Percentiles rank a stretch among this genome's conserved stretches.
These are phyloP conservation scores for Xerus inauris DNA, from an alignment of 2,113 vertebrate genomes.

Conservation along the genomic window DNA sequence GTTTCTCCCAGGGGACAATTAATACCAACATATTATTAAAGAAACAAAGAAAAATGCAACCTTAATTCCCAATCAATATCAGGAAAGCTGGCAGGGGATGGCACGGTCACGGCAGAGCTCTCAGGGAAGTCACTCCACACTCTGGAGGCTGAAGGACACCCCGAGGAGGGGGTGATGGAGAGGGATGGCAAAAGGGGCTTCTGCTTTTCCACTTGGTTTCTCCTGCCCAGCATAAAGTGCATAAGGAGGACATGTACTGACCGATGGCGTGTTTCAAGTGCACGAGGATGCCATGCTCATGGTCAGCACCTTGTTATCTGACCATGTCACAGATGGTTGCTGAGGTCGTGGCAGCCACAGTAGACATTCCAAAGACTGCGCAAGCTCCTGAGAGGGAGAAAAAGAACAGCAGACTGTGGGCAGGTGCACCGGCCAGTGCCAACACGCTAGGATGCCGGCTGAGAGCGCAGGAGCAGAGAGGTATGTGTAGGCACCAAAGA, in stretches of 20 bases:
- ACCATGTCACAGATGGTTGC: accelerated
- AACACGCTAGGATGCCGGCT: no score
- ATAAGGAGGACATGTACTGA: accelerated
- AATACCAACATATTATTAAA: not conserved
- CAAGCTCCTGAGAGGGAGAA: no score
- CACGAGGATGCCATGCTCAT: accelerated
- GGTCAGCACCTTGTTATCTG: no score
- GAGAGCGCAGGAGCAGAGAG: no score
- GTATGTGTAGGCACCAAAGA: no score
- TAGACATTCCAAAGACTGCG: accelerated
- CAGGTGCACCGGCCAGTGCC: no score
- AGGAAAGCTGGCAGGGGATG: no score
- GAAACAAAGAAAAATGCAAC: no score
- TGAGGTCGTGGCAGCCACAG: accelerated
- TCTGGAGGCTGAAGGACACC: not conserved
- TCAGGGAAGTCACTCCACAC: accelerated
- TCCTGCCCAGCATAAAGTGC: accelerated
- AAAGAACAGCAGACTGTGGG: no score
- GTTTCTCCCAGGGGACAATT: not conserved
- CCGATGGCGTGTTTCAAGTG: no score
- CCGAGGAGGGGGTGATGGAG: accelerated
- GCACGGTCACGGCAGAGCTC: no score
- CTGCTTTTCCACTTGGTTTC: accelerated
- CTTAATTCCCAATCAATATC: accelerated
- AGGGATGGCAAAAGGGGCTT: not conserved